These are phyloP conservation scores for Dastarcus helophoroides DNA, from an alignment of 2,888 invertebrate species.

Conservation along the genomic window DNA sequence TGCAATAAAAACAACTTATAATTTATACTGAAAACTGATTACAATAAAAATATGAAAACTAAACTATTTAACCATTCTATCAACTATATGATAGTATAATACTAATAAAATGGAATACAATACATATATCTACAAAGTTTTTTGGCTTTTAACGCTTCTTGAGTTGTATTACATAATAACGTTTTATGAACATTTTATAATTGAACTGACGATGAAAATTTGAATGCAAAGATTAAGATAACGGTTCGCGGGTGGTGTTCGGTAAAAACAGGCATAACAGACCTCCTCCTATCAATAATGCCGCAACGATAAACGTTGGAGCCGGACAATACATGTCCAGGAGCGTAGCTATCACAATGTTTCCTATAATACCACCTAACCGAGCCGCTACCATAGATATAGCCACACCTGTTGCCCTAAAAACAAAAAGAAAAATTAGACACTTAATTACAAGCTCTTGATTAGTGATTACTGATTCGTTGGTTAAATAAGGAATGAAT, in stretches of 20 bases:
- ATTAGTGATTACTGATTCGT: neutral
- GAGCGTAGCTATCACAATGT: constrained; percentile 78
- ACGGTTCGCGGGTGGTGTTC: constrained; percentile 75
- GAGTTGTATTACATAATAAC: too few relatives aligned
- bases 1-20: too few relatives aligned
- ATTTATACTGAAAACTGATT: too few relatives aligned
- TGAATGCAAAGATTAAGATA: constrained; percentile 30
- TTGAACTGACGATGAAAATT: too few relatives aligned
- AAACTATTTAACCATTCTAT: too few relatives aligned
- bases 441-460: neutral
- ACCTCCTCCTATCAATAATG: constrained; percentile 74
- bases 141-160: constrained; percentile 5
- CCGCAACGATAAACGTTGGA: constrained; percentile 84
- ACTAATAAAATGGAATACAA: constrained; percentile 2
- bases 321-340: constrained; percentile 83
- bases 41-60: too few relatives aligned
- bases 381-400: constrained; percentile 84
- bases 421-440: constrained; percentile 19
- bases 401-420: constrained; percentile 80
- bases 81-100: too few relatives aligned
- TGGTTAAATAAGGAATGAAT: neutral
- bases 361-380: constrained; percentile 79
- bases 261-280: constrained; percentile 79
- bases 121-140: constrained; percentile 5
- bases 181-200: neutral